Conservation (phyloP, 2,113 vertebrate genomes). For the Chaetura pelagica region DNA sequence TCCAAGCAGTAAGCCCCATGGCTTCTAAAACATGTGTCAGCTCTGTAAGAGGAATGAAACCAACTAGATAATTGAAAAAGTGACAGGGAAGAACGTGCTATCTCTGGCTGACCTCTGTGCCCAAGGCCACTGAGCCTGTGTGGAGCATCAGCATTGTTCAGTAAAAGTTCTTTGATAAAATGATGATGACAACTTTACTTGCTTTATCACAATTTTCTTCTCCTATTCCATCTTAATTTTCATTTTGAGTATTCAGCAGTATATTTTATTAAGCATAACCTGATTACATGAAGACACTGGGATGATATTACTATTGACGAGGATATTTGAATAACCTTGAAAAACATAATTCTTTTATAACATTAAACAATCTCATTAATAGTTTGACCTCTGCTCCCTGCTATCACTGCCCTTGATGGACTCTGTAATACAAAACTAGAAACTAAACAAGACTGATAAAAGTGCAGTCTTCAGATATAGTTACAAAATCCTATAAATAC, state of each 20-base stretch:
- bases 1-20: neutral
- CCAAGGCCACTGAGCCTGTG: neutral
- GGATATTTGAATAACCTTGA: slow-evolving; percentile 65
- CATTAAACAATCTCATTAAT: slow-evolving; percentile 43
- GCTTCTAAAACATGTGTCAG: neutral
- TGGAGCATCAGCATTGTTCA: neutral
- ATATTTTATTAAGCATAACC: slow-evolving; percentile 56
- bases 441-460: neutral
- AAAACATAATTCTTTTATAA: slow-evolving; percentile 40
- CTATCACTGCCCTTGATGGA: neutral
- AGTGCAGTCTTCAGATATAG: neutral
- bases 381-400: slow-evolving; percentile 19
- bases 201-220: slow-evolving; percentile 58
- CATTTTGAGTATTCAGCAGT: slow-evolving; percentile 54
- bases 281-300: slow-evolving; percentile 43
- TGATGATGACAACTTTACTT: slow-evolving; percentile 62
- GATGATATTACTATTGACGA: slow-evolving; percentile 59
- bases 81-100: neutral
- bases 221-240: slow-evolving; percentile 60
- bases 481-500: neutral
- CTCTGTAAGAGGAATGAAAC: neutral
- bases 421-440: neutral
- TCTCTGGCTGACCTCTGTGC: slow-evolving; percentile 17
- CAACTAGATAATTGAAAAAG: neutral
- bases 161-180: slow-evolving; percentile 60